Conservation (phyloP, 2,888 invertebrate species). For the Sarcophaga subvicina region DNA sequence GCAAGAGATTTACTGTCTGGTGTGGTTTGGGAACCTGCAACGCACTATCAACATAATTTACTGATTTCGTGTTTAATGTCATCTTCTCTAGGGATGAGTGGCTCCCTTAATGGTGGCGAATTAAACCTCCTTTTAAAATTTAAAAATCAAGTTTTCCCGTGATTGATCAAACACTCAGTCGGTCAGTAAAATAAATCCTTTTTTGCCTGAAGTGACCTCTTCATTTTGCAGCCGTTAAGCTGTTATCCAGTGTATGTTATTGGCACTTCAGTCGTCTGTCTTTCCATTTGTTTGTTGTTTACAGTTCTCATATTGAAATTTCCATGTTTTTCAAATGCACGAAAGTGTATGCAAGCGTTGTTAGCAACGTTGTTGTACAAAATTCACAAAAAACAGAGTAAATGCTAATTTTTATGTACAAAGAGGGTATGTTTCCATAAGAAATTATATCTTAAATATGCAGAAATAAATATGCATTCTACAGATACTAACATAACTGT, state of each 20-base stretch:
- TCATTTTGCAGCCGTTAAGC: background rate
- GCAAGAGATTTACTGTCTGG: too few relatives aligned
- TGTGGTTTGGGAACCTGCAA: too few relatives aligned
- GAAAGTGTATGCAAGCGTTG: background rate
- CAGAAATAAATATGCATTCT: background rate
- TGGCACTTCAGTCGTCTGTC: background rate
- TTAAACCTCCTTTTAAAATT: too few relatives aligned
- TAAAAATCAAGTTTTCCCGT: too few relatives aligned
- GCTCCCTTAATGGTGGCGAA: too few relatives aligned
- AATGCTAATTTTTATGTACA: conserved; percentile 53
- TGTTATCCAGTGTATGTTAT: background rate
- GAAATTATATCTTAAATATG: background rate
- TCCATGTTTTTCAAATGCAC: background rate
- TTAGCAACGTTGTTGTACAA: conserved; percentile 24
- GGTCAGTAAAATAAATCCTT: too few relatives aligned
- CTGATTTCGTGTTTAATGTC: too few relatives aligned
- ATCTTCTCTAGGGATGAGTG: too few relatives aligned
- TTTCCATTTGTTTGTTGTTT: background rate
- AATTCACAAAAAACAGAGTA: conserved; percentile 49
- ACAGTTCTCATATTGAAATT: background rate
- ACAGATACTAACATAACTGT: too few relatives aligned
- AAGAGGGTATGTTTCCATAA: conserved; percentile 23
- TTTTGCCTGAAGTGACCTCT: too few relatives aligned
- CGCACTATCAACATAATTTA: too few relatives aligned
- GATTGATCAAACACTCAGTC: too few relatives aligned